A percentile compares a stretch with the other conserved stretches of the same genome.
Evolutionary conservation across 2,113 vertebrate genomes (phyloP).

Genomic region (Calypte anna): DNA sequence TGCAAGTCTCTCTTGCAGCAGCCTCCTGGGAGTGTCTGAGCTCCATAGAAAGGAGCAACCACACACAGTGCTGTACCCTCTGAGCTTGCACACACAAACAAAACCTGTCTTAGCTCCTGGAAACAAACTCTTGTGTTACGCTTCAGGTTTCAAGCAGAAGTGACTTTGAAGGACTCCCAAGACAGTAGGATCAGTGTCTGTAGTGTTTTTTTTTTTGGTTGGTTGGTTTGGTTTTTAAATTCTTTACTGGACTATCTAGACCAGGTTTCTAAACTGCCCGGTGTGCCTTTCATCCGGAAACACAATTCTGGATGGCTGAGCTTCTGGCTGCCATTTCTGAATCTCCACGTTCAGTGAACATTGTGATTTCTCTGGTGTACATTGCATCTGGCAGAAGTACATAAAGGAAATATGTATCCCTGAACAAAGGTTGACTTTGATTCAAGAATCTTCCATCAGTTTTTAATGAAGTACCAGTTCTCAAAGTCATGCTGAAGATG

Average conservation of each 20-base stretch:
- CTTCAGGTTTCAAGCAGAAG: not conserved
- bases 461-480: rapidly evolving
- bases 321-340: not conserved
- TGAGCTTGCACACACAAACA: not conserved
- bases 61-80: rapidly evolving
- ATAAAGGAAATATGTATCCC: not conserved
- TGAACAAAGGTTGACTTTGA: not conserved
- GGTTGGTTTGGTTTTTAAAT: not conserved
- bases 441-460: not conserved
- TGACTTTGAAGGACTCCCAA: slow-evolving; percentile 24
- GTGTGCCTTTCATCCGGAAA: not conserved
- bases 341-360: not conserved
- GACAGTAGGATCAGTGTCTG: not conserved
- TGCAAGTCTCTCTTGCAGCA: not conserved
- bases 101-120: rapidly evolving
- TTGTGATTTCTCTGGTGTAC: not conserved
- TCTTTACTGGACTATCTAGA: not conserved
- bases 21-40: not conserved
- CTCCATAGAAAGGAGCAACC: not conserved
- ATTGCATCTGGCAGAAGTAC: not conserved
- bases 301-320: not conserved
- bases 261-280: slow-evolving; percentile 17
- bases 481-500: not conserved
- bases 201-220: not conserved
- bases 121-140: not conserved